Evolutionary conservation across 2,113 vertebrate species (phyloP).

Genomic region (Numenius arquata): DNA sequence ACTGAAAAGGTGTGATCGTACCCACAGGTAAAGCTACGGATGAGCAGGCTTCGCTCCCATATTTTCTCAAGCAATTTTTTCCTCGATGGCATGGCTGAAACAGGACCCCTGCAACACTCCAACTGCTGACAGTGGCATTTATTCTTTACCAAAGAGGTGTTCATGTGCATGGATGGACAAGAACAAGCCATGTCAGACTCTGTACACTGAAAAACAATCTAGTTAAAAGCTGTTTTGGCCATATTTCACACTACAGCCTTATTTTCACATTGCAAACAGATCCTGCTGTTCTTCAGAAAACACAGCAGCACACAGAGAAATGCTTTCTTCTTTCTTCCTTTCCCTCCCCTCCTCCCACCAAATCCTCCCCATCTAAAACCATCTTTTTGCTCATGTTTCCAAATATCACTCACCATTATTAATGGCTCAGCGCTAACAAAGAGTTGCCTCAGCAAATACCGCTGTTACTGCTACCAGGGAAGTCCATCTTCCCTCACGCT

Average conservation of each 20-base stretch:
- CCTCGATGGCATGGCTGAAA: background rate
- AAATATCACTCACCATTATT: background rate
- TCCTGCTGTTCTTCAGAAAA: background rate
- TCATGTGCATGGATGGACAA: background rate
- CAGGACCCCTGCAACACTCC: background rate
- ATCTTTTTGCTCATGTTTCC: background rate
- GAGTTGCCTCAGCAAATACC: background rate
- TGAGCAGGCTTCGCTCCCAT: accelerated
- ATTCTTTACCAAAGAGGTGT: background rate
- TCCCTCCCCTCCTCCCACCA: background rate
- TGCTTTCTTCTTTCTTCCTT: background rate
- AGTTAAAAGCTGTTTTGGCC: background rate
- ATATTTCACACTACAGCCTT: background rate
- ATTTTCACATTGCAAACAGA: accelerated
- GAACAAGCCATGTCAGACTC: background rate
- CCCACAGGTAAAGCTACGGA: background rate
- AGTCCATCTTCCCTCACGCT: background rate
- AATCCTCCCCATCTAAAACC: background rate
- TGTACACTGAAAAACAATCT: background rate
- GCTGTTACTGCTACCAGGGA: background rate
- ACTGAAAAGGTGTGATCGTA: background rate
- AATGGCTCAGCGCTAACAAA: background rate
- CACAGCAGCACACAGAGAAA: background rate
- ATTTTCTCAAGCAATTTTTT: background rate
- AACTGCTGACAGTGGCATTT: background rate